Conservation (phyloP, 2,113 vertebrate genomes). For the Poeciliopsis prolifica region DNA sequence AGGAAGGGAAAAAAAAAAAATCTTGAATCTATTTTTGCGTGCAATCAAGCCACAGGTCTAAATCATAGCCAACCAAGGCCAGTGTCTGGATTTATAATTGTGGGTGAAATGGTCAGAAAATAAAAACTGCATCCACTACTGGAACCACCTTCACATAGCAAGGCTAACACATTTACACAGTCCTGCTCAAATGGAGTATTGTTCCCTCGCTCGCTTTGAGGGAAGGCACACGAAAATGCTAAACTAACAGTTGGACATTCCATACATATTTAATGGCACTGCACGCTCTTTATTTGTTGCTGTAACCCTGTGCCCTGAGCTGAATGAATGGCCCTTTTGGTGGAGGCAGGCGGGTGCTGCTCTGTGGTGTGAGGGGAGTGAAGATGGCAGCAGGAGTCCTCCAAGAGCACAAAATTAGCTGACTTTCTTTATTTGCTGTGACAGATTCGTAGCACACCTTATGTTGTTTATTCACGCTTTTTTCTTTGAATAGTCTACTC, state of each 20-base stretch:
- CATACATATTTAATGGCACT: constrained; percentile 86
- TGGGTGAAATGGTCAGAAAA: constrained; percentile 64
- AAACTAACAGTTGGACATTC: constrained; percentile 90
- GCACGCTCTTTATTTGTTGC: constrained; percentile 89
- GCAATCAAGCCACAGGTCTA: constrained; percentile 68
- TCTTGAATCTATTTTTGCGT: constrained; percentile 73
- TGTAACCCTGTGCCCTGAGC: constrained; percentile 86
- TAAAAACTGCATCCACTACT: constrained; percentile 66
- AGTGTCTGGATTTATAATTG: constrained; percentile 71
- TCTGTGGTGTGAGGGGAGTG: constrained; percentile 64
- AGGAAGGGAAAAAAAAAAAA: constrained; percentile 57
- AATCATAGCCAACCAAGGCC: constrained; percentile 54
- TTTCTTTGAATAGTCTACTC: constrained; percentile 36
- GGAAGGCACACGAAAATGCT: constrained; percentile 80
- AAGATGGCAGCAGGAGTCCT: constrained; percentile 63
- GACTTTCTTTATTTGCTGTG: constrained; percentile 62
- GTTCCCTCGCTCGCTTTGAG: constrained; percentile 75
- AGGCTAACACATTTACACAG: constrained; percentile 66
- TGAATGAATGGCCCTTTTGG: constrained; percentile 83
- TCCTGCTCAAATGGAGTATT: constrained; percentile 76
- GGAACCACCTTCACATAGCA: constrained; percentile 55
- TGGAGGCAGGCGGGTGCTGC: constrained; percentile 76
- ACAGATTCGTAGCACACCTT: constrained; percentile 57
- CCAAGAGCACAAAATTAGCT: constrained; percentile 66
- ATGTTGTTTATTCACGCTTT: constrained; percentile 49